These are phyloP conservation scores for Tetranychus truncatus DNA, from an alignment of 2,888 invertebrate genomes.

Conservation along the genomic window DNA sequence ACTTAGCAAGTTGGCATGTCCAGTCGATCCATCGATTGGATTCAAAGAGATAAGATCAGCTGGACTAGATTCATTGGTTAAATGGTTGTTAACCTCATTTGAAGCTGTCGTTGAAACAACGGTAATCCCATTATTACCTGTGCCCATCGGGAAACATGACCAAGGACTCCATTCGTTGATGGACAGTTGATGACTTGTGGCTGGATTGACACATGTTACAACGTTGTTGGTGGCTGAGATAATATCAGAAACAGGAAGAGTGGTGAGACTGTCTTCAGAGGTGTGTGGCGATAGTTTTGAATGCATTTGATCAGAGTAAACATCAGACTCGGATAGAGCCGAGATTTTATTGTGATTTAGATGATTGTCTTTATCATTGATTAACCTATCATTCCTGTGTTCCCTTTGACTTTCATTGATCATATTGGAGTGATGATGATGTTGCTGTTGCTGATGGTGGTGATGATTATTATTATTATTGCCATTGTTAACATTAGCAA, in stretches of 20 bases:
- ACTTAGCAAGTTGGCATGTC: background rate
- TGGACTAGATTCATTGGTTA: background rate
- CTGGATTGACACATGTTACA: slow-evolving; percentile 21
- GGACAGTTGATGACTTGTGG: slow-evolving; percentile 1
- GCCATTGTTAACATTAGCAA: background rate
- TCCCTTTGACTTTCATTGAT: no score
- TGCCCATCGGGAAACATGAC: background rate
- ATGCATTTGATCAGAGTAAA: background rate
- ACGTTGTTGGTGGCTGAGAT: slow-evolving; percentile 20
- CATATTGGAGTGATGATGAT: background rate
- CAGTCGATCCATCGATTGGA: background rate
- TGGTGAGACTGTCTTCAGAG: background rate
- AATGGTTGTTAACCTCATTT: background rate
- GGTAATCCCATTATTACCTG: background rate
- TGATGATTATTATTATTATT: background rate
- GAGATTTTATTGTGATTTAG: no score
- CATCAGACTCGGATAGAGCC: no score
- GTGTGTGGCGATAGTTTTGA: background rate
- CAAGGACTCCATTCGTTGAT: slow-evolving; percentile 14
- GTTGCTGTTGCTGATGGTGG: background rate
- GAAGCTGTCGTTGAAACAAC: background rate
- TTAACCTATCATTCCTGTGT: no score
- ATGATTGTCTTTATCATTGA: no score
- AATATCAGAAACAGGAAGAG: slow-evolving; percentile 9
- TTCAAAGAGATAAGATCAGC: background rate